Evolutionary conservation across 2,797 vertebrate genomes (phyloP).

Genomic region (Nyctalus aviator): DNA sequence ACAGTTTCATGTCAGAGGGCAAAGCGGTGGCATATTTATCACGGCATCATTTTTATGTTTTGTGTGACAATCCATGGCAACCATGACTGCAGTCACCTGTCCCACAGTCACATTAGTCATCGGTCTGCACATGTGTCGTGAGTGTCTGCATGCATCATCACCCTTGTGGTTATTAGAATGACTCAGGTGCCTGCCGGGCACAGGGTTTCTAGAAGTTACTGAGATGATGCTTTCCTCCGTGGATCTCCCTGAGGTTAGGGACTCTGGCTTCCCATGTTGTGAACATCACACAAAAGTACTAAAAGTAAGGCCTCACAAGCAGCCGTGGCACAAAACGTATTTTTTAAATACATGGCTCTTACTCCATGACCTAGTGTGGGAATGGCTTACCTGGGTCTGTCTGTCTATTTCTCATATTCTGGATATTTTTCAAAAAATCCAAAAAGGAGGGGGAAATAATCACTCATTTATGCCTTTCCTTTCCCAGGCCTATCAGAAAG

Average conservation of each 20-base stretch:
- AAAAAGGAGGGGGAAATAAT: neutral
- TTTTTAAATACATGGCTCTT: neutral
- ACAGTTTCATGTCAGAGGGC: neutral
- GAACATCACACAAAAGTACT: neutral
- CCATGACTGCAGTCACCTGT: neutral
- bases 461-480: neutral
- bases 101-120: neutral
- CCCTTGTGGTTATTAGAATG: constrained; percentile 56
- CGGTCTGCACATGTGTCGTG: neutral
- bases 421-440: constrained; percentile 50
- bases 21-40: neutral
- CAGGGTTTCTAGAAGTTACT: neutral
- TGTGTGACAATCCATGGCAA: constrained; percentile 50
- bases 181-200: neutral
- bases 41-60: constrained; percentile 3
- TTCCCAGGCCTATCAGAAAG: constrained; percentile 91
- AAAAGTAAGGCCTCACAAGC: neutral
- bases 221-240: neutral
- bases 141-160: neutral
- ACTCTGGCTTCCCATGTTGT: neutral
- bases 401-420: neutral
- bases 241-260: constrained; percentile 22
- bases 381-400: constrained; percentile 24
- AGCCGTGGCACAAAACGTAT: neutral
- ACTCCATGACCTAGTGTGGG: neutral